These are phyloP conservation scores for Palythoa heliodiscus DNA, from an alignment of 92 coral and sea anemone species.

Conservation along the genomic window DNA sequence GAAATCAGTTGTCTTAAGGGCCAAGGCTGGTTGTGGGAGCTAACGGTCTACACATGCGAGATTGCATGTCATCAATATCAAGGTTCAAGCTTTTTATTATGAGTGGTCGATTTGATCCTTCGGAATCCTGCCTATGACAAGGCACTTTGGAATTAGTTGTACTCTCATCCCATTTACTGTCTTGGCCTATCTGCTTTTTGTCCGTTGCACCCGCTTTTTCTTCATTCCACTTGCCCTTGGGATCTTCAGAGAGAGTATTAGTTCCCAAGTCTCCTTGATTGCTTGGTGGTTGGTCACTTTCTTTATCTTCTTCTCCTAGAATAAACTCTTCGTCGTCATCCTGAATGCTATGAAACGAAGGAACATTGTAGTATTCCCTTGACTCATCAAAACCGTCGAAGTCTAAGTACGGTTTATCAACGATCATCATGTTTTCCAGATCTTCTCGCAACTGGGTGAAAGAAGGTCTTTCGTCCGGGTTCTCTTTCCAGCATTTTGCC, in stretches of 20 bases:
- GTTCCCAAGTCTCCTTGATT: not conserved
- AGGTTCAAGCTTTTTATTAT: not conserved
- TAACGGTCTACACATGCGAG: constrained; percentile 35
- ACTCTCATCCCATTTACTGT: not conserved
- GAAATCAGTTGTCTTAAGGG: not conserved
- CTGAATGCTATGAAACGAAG: constrained; percentile 38
- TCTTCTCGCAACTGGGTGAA: constrained; percentile 25
- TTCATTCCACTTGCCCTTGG: not conserved
- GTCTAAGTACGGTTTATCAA: constrained; percentile 29
- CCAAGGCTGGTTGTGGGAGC: constrained; percentile 17
- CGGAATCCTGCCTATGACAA: constrained; percentile 30
- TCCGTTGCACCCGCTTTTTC: not conserved
- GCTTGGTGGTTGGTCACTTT: not conserved
- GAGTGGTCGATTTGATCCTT: constrained; percentile 25
- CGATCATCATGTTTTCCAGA: constrained; percentile 35
- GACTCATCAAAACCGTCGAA: constrained; percentile 35
- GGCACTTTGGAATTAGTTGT: constrained; percentile 8
- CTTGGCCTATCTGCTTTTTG: not conserved
- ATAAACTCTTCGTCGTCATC: constrained; percentile 12
- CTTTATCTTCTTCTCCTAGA: not conserved
- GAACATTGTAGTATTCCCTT: constrained; percentile 36
- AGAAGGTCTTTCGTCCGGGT: constrained; percentile 33
- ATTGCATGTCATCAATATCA: constrained; percentile 26
- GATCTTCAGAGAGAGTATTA: not conserved
- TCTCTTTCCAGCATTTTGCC: constrained; percentile 37